These are phyloP conservation scores for Eupithecia subfuscata DNA, from an alignment of 2,888 invertebrate genomes.

Conservation along the genomic window DNA sequence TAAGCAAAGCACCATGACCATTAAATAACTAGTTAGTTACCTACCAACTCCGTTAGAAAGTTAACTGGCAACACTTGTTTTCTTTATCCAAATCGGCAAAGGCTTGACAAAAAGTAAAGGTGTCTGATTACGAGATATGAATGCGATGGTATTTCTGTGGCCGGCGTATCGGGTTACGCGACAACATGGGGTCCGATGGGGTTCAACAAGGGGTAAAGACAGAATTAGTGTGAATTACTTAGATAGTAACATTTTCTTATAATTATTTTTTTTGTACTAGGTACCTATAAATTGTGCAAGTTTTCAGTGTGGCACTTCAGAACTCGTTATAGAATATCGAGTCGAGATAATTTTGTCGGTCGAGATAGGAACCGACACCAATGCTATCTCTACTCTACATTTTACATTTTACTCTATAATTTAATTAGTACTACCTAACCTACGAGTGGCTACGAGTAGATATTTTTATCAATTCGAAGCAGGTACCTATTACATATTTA, in stretches of 20 bases:
- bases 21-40: not conserved
- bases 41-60: not conserved
- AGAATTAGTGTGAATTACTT: constrained; percentile 8
- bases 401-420: too few relatives aligned
- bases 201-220: not conserved
- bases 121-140: constrained; percentile 55
- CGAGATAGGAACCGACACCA: too few relatives aligned
- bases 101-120: constrained; percentile 44
- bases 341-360: too few relatives aligned
- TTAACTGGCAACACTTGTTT: constrained; percentile 13
- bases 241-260: not conserved
- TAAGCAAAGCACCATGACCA: not conserved
- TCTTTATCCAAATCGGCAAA: constrained; percentile 41
- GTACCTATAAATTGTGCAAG: too few relatives aligned
- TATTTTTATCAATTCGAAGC: too few relatives aligned
- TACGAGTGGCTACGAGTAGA: too few relatives aligned
- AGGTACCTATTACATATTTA: too few relatives aligned
- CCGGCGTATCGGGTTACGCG: constrained; percentile 35
- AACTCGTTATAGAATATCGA: too few relatives aligned
- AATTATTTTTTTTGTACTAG: not conserved
- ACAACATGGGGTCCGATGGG: constrained; percentile 28
- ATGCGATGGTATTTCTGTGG: constrained; percentile 45
- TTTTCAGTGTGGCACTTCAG: too few relatives aligned
- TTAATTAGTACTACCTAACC: too few relatives aligned
- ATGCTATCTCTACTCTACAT: too few relatives aligned